Evolutionary conservation across 2,797 vertebrate genomes (phyloP), one percentile per base, ranked within the genome.

Genomic region (Chloroceryle inda): DNA sequence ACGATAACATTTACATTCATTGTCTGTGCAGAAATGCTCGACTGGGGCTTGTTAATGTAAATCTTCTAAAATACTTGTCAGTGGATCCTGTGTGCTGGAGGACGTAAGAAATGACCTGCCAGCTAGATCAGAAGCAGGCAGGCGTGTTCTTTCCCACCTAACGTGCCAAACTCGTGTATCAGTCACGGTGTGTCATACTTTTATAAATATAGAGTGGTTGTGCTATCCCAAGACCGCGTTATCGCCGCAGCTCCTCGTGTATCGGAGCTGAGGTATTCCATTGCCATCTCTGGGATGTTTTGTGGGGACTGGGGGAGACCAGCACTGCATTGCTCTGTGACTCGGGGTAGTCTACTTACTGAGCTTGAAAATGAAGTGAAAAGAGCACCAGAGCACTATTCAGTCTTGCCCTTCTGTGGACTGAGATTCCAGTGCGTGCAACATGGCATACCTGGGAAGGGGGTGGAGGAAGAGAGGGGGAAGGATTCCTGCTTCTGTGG

Each of bases 81-180:
- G 88, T 78, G 80, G 45, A 23, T 50, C 0, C 0, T 24, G 68
- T 77, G 71, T 88, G 66, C 88, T 82, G 91, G 56, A 76, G 75
- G 78, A 83, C 1, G 0, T 56, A 67, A 79, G 86, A 59, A 85
- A 19, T 2, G 4, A 66, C 52, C 67, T 82, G 80, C 84, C 92
- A 85, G 75, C 84, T 74, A 84, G 80, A 62, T 91, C 75, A 95
- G 81, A 85, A 45, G 66, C 82, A 86, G 88, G 66, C 82, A 86
- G 88, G 76, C 77, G 11, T 72, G 86, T 81, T 77, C 58, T 76
- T 90, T 87, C 80, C 80, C 83, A 56, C 69, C 63, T 86, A 55
- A 33, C 0, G 7, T 86, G 85, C 95, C 88, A 88, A 13, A 58
- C 64, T 82, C 81, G 1, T 74, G 5, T 74, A 77, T 74, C 92